Conservation (phyloP, 2,888 invertebrate species). For the Liposcelis brunnea region DNA sequence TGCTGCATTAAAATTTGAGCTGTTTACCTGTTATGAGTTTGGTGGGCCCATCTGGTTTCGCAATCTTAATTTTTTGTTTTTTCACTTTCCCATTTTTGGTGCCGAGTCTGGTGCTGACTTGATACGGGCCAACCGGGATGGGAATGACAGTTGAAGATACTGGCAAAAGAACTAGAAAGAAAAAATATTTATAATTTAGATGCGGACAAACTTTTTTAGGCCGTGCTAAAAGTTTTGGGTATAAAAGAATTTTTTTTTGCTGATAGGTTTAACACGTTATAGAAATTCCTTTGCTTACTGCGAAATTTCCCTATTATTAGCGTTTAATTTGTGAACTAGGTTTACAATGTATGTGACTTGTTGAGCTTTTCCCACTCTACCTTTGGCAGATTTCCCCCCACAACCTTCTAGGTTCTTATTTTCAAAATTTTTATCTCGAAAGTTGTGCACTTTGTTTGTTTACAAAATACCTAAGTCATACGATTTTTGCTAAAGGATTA, state of each 20-base stretch:
- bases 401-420: no score
- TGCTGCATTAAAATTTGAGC: no score
- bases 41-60: conserved; percentile 6
- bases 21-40: conserved; percentile 6
- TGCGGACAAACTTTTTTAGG: no score
- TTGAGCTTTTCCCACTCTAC: no score
- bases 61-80: neutral
- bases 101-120: conserved; percentile 1
- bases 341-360: conserved; percentile 1
- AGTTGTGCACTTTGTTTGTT: neutral
- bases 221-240: no score
- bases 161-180: conserved; percentile 1
- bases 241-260: no score
- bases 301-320: neutral
- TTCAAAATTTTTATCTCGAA: neutral
- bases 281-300: no score
- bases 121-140: conserved; percentile 4
- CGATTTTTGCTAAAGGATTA: no score
- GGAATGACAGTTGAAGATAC: conserved; percentile 6
- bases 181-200: no score
- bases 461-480: no score
- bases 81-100: neutral
- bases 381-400: no score
- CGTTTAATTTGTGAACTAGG: neutral
- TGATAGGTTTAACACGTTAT: no score